Evolutionary conservation across 2,113 vertebrate genomes (phyloP), one percentile per base, ranked within the genome.

Genomic region (Pampusana beccarii): DNA sequence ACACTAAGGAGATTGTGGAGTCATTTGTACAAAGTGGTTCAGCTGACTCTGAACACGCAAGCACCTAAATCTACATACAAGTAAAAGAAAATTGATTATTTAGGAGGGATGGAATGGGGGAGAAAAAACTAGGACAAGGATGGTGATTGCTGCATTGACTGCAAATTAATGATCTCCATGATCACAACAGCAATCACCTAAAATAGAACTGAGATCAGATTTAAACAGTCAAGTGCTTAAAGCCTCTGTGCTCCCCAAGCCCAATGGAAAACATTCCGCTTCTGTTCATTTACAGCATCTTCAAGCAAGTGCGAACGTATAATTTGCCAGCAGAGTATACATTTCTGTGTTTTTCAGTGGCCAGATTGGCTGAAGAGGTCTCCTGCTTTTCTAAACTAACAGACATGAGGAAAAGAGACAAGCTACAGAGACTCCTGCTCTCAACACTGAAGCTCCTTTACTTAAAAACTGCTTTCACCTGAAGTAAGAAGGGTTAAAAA

Each of bases 131-230:
- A 24, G 51, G 66, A 79, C 29, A 86, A 44, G 6, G 9, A 44
- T 29, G 7, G 4, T 70, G 19, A 54, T 40, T 42, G 17, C 14
- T 74, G 17, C 18, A 92, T 21, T 88, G 54, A 66, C 21, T 62
- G 9, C 9, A 42, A 83, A 82, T 71, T 66, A 80, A 62, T 19
- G 42, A 66, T 62, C 53, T 88, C 24, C 9, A 10, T 33, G 8
- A 54, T 73, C 10, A 64, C 25, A 80, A 62, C 31, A 36, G 8
- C 0, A 0, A 33, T 42, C 2, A 6, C n/a, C n/a, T 80, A 61
- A 92, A 88, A 60, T 4, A 51, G 44, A 74, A 80, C 29, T 42
- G 25, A 93, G 28, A 73, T 65, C 16, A 82, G n/a, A 82, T 57
- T 65, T 80, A 62, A 79, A 88, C 0, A 0, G 6, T 33, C 51